Conservation (phyloP, 2,888 invertebrate species). For the Malachius bipustulatus region DNA sequence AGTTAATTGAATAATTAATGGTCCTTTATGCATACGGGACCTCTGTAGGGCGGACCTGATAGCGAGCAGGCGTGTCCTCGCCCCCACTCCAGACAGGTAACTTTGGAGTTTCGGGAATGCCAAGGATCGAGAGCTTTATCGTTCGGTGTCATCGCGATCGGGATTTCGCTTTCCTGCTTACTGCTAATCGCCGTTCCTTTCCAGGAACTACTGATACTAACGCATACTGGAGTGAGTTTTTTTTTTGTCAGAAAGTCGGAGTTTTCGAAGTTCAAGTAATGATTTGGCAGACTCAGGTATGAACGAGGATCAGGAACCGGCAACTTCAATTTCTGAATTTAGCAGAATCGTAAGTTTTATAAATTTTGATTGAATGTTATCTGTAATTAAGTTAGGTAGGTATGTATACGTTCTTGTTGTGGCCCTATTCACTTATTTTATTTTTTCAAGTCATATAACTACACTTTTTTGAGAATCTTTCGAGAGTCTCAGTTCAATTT, state of each 20-base stretch:
- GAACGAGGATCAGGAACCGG: constrained; percentile 37
- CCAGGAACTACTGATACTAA: too few species aligned
- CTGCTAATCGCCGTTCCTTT: too few species aligned
- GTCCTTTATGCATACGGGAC: background rate
- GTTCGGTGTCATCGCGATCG: too few species aligned
- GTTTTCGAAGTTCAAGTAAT: too few species aligned
- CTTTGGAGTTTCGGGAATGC: too few species aligned
- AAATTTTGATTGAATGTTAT: background rate
- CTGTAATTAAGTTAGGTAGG: background rate
- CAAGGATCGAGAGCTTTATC: too few species aligned
- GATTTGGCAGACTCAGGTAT: too few species aligned
- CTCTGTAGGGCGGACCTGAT: background rate
- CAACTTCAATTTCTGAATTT: constrained; percentile 31
- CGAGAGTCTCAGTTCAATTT: background rate
- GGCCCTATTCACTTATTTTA: background rate
- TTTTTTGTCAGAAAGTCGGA: too few species aligned
- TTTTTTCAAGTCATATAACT: background rate
- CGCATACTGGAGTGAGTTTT: too few species aligned
- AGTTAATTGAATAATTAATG: constrained; percentile 1
- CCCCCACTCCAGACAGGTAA: too few species aligned
- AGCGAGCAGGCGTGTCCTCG: constrained; percentile 2
- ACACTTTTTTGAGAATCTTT: background rate
- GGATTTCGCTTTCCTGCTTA: too few species aligned
- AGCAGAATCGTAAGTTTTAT: constrained; percentile 33
- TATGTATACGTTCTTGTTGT: too few species aligned